phyloP scores from a whole-genome alignment of 2,113 vertebrate genomes.

The Notechis scutatus region DNA sequence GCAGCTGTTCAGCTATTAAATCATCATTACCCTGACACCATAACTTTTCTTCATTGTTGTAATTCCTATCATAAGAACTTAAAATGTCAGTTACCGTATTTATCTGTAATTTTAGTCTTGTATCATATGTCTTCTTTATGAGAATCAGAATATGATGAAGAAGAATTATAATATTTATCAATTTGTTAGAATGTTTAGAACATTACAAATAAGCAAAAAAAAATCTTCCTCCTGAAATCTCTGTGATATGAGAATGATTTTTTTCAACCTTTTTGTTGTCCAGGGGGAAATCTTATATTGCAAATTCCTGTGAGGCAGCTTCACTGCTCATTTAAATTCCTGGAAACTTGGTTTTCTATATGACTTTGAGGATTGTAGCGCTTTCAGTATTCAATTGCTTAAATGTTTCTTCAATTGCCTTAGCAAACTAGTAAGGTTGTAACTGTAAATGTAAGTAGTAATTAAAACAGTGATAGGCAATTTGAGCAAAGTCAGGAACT shows the following conservation, averaged over 20 bases:
- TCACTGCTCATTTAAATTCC: constrained; percentile 38
- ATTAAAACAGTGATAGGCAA: not conserved
- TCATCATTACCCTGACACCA: too few relatives aligned
- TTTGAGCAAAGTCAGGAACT: not conserved
- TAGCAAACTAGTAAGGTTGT: not conserved
- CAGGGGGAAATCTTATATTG: not conserved
- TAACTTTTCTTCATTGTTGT: not conserved
- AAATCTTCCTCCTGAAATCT: constrained; percentile 49
- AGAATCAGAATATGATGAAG: not conserved
- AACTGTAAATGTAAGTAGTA: not conserved
- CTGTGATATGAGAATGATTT: constrained; percentile 18
- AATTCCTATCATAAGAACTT: not conserved
- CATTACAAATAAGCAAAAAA: constrained; percentile 37
- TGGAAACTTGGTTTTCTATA: constrained; percentile 38
- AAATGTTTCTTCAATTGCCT: not conserved
- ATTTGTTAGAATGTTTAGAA: not conserved
- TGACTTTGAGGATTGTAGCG: not conserved
- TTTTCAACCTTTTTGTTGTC: constrained; percentile 43
- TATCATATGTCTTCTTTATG: not conserved
- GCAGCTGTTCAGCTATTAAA: too few relatives aligned
- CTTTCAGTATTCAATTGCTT: not conserved
- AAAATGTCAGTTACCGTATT: too few relatives aligned
- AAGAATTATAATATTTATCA: not conserved
- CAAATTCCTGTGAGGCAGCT: constrained; percentile 33
- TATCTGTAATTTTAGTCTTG: not conserved